Evolutionary conservation across 64 coral and sea anemone species (phyloP), one percentile per base, ranked within the genome.

Genomic region (Porites australiensis): DNA sequence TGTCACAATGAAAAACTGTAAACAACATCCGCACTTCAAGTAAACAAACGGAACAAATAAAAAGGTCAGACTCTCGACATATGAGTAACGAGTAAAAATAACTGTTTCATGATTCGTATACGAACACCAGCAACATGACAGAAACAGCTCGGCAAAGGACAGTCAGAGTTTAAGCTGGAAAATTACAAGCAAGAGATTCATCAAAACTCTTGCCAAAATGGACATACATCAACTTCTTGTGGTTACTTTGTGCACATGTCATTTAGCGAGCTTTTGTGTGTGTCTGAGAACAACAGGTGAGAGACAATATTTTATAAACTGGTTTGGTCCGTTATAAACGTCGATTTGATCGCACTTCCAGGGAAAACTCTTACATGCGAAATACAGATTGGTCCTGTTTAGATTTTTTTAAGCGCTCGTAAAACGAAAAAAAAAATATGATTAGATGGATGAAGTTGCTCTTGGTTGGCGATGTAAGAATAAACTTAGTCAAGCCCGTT

Each of bases 21-120:
- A 57, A 57, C 54, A 57, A 7, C 54, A 7, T 57, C 12, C 12
- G 7, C 3, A 12, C 54, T 7, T 12, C 1, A 7, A 57, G 54
- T 5, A 57, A 57, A 57, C 54, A 57, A 57, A 57, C 4, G 12
- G 7, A 57, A 9, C 54, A 12, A 37, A 37, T 37, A 37, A 8
- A 14, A 69, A 64, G 64, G 81, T 83, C 47, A 84, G 16, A 45
- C 47, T 51, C 81, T 68, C 45, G 81, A 68, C 81, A 47, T 84
- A 48, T 52, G 44, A 84, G 63, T 21, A 84, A 69, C n/a, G 63
- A 63, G 22, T 64, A 69, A 51, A 69, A 84, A 84, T 84, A 84
- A 20, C 62, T 10, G 45, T 51, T 51, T 84, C 15, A 69, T 84
- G 19, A 84, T 37, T 37, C 27, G 27, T 37, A 37, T 37, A 18